Evolutionary conservation across 2,797 vertebrate genomes (phyloP).

Genomic region (Muscicapa striata): DNA sequence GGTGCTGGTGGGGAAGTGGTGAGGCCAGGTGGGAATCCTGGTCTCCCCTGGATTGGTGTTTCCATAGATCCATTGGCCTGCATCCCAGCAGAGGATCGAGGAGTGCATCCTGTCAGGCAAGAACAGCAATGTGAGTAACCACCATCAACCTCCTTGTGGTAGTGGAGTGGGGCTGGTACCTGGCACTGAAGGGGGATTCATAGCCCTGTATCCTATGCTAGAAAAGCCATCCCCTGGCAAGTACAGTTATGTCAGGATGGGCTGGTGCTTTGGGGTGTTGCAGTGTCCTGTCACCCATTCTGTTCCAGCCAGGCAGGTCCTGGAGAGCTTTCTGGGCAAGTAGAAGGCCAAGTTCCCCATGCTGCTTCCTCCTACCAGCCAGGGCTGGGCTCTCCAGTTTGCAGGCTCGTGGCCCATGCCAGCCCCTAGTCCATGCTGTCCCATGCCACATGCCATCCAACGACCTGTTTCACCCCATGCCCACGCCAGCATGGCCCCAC

Average conservation of each 20-base stretch:
- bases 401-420: neutral
- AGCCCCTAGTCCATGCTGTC: neutral
- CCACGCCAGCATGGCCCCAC: rapidly evolving
- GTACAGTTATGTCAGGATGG: rapidly evolving
- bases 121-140: constrained; percentile 90
- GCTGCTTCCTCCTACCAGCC: neutral
- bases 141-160: neutral
- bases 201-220: neutral
- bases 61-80: constrained; percentile 95
- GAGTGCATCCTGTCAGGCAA: constrained; percentile 96
- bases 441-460: neutral
- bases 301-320: neutral
- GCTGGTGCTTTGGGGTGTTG: neutral
- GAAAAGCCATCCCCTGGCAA: neutral
- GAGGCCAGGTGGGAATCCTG: neutral
- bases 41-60: neutral
- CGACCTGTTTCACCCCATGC: neutral
- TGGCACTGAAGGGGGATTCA: neutral
- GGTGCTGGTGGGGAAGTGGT: neutral
- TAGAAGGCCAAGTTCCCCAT: neutral
- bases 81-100: constrained; percentile 90
- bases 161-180: neutral
- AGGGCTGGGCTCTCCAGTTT: neutral
- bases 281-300: neutral
- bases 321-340: neutral